Evolutionary conservation across 2,113 vertebrate species (phyloP).

Genomic region (Mungos mungo): DNA sequence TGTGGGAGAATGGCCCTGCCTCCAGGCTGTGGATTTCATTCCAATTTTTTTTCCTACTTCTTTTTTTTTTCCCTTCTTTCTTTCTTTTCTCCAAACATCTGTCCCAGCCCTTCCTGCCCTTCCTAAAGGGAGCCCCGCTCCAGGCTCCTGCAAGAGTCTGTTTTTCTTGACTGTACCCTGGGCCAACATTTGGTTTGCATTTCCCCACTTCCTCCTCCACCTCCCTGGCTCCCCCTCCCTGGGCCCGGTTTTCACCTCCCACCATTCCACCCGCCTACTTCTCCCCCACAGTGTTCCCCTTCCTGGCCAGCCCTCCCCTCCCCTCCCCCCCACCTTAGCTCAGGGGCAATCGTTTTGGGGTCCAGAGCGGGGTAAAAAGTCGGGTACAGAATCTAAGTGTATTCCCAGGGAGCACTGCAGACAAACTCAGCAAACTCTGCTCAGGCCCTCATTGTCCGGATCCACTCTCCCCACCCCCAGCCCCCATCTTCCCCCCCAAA

Average conservation of each 20-base stretch:
- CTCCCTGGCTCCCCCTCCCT: background rate
- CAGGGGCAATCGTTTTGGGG: background rate
- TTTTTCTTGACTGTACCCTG: slow-evolving; percentile 74
- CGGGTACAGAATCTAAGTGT: background rate
- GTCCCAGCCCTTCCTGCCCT: slow-evolving; percentile 77
- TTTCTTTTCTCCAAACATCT: slow-evolving; percentile 83
- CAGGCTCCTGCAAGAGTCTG: slow-evolving; percentile 75
- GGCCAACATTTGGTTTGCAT: slow-evolving; percentile 84
- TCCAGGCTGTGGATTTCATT: slow-evolving; percentile 55
- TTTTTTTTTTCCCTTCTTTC: slow-evolving; percentile 83
- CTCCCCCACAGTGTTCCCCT: background rate
- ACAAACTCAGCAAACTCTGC: background rate
- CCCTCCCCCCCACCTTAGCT: background rate
- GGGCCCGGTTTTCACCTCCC: slow-evolving; percentile 29
- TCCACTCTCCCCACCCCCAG: background rate
- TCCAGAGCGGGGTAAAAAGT: background rate
- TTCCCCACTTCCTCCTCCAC: slow-evolving; percentile 78
- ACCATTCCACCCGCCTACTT: slow-evolving; percentile 23
- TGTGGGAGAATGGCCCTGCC: slow-evolving; percentile 51
- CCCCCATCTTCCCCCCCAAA: background rate
- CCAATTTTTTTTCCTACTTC: slow-evolving; percentile 72
- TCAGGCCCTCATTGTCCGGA: background rate
- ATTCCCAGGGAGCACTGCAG: background rate
- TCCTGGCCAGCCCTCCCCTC: background rate
- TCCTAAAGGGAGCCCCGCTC: slow-evolving; percentile 71